Evolutionary conservation across 2,113 vertebrate species (phyloP), one percentile per base, ranked within the genome.

Genomic region (Oryzias woworae): DNA sequence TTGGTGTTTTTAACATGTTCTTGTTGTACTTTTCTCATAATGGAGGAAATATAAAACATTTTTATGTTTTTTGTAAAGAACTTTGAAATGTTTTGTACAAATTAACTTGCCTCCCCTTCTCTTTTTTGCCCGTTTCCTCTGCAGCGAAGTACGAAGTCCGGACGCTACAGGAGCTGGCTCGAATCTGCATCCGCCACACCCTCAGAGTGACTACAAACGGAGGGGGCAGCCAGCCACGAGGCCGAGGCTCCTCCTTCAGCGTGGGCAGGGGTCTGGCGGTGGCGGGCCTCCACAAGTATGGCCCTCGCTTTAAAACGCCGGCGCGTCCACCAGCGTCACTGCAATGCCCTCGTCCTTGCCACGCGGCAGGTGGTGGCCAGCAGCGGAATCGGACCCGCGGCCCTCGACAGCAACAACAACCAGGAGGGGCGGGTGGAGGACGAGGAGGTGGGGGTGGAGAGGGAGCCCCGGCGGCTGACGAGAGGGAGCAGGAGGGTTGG

Each of bases 141-240:
- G 15, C 82, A 98, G 96, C 97, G 2, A 93, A 92, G 0, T 93
- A 93, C 53, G 94, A 92, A 3, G 95, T 96, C 0, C 95, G 95
- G 58, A 91, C 94, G 14, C 88, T 98, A 3, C 97, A 99, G 88
- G 97, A 98, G 58, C 86, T 98, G 78, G 88, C 95, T 3, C 95
- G 97, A 7, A 92, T 98, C 7, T 92, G 94, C 78, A 99, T 99
- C 89, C 94, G 97, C 1, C 92, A 94, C 78, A 92, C 94, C 49
- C 92, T 99, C 15, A 92, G 95, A 45, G 94, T 90, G 64, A 82
- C 90, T 20, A 87, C 93, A 76, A 75, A 77, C 45, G 0, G 20
- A 62, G 0, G 53, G 31, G 71, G 62, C 81, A 58, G 1, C 80
- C 89, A 80, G 42, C 0, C 81, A 62, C 65, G 85, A 2, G 85